Evolutionary conservation across 2,113 vertebrate genomes (phyloP).

Genomic region (Peromyscus maniculatus): DNA sequence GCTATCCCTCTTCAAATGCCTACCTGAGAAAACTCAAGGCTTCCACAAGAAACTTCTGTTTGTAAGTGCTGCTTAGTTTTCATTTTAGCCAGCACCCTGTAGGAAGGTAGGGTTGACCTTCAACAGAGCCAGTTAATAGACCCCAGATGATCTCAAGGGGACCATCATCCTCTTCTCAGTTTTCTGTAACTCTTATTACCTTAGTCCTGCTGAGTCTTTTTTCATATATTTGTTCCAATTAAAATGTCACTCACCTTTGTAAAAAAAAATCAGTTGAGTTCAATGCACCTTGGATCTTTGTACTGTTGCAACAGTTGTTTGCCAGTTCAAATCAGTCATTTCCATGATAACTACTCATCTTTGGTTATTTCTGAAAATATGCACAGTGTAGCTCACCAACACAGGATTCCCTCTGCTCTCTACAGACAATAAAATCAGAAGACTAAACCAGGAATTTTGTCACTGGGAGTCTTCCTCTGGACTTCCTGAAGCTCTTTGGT

Average conservation of each 20-base stretch:
- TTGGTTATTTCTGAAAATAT: not conserved
- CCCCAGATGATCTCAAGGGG: not conserved
- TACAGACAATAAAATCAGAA: not conserved
- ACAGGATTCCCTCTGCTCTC: not conserved
- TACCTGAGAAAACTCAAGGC: not conserved
- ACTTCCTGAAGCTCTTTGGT: not conserved
- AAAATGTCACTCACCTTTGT: not conserved
- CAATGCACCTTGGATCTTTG: not conserved
- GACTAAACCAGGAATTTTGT: not conserved
- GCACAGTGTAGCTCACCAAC: not conserved
- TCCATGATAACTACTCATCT: not conserved
- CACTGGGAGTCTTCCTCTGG: not conserved
- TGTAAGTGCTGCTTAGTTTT: not conserved
- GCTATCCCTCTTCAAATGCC: not conserved
- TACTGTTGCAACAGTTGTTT: not conserved
- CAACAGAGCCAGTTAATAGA: not conserved
- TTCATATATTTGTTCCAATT: accelerated
- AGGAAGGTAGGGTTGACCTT: not conserved
- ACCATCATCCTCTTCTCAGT: not conserved
- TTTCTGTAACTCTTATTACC: not conserved
- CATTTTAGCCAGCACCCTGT: not conserved
- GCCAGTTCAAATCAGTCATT: not conserved
- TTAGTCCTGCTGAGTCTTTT: not conserved
- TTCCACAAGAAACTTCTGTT: not conserved
- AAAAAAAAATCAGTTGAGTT: not conserved